Conservation (phyloP, 2,113 vertebrate genomes). For the Gnathonemus longibarbis region DNA sequence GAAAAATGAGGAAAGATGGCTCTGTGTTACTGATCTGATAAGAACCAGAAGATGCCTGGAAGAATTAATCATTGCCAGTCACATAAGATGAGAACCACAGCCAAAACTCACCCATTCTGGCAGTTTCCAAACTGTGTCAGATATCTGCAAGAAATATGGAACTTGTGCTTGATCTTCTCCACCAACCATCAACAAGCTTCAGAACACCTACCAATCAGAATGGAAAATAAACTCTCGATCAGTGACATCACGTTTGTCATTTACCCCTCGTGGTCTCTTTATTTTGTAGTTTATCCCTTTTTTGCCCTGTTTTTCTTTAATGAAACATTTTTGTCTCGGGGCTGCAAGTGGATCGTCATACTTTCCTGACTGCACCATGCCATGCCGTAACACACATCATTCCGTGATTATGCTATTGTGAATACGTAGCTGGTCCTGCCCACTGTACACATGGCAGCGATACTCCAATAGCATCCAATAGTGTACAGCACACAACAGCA, state of each 20-base stretch:
- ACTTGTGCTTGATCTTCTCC: constrained; percentile 19
- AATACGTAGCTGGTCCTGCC: background rate
- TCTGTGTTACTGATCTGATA: too few relatives aligned
- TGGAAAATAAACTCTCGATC: background rate
- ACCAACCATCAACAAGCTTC: constrained; percentile 44
- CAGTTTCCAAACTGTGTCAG: constrained; percentile 21
- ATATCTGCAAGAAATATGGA: constrained; percentile 37
- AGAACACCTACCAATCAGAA: background rate
- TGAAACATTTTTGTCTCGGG: background rate
- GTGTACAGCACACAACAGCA: background rate
- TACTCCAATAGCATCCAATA: background rate
- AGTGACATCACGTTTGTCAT: background rate
- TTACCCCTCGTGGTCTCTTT: background rate
- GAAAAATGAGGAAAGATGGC: background rate
- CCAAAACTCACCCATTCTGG: constrained; percentile 62
- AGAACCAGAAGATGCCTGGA: background rate
- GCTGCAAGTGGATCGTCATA: background rate
- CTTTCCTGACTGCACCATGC: too few relatives aligned
- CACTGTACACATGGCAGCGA: background rate
- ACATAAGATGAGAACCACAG: constrained; percentile 11
- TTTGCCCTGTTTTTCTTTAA: background rate
- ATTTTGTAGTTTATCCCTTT: background rate
- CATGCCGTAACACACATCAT: background rate
- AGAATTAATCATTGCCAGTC: background rate
- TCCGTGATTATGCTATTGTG: background rate